A percentile compares a stretch with the other conserved stretches of the same genome.
phyloP scores from a whole-genome alignment of 2,888 invertebrate species.

The Mythimna ferrago region DNA sequence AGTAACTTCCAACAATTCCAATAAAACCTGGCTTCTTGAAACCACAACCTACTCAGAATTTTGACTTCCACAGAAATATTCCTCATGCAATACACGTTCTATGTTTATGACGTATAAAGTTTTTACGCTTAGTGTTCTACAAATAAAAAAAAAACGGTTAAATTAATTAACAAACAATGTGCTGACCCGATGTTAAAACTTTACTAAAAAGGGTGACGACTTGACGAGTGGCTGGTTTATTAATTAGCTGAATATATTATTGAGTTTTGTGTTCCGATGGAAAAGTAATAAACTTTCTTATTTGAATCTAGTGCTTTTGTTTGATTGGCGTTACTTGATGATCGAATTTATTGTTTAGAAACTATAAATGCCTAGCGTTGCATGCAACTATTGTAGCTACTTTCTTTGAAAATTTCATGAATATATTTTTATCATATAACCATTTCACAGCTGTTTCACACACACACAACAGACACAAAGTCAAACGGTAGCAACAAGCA shows the following conservation, averaged over 20 bases:
- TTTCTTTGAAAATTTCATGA: not conserved
- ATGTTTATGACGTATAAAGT: constrained; percentile 40
- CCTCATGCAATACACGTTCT: constrained; percentile 46
- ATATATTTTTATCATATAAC: not conserved
- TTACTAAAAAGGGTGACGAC: constrained; percentile 49
- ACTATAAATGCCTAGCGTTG: too few species aligned
- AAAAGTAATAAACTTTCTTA: constrained; percentile 46
- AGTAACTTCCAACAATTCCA: not conserved
- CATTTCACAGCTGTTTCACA: not conserved
- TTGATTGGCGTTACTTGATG: constrained; percentile 11
- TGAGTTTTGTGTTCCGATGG: constrained; percentile 36
- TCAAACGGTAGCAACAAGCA: constrained; percentile 9
- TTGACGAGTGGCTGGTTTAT: constrained; percentile 46
- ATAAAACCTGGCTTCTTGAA: constrained; percentile 33
- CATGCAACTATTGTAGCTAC: too few species aligned
- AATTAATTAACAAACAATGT: constrained; percentile 62
- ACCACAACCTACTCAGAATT: not conserved
- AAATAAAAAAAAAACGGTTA: constrained; percentile 54
- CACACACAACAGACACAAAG: not conserved
- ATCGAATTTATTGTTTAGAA: not conserved
- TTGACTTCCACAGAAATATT: constrained; percentile 38
- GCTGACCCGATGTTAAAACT: constrained; percentile 41
- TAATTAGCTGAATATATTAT: constrained; percentile 57
- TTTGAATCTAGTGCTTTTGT: constrained; percentile 36
- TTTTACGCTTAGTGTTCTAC: constrained; percentile 40